Evolutionary conservation across 53 echinoderm and acorn worm species (phyloP).

Genomic region (Apostichopus leukothele): DNA sequence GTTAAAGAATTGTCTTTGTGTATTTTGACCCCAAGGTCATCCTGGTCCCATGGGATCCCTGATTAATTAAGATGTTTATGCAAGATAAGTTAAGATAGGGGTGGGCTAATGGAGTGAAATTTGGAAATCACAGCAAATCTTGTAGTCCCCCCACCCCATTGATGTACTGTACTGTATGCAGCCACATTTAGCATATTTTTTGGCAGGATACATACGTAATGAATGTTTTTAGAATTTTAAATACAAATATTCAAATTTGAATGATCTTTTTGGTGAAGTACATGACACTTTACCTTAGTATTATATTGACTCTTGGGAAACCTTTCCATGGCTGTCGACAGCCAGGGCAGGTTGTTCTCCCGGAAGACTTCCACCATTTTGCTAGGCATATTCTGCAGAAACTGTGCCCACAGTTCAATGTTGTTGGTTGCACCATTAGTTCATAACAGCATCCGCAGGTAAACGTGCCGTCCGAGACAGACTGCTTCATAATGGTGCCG

Average conservation of each 20-base stretch:
- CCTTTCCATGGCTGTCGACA: constrained; percentile 92
- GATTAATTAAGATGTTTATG: too few species aligned
- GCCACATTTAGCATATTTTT: too few species aligned
- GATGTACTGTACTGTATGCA: too few species aligned
- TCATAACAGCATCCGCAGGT: constrained; percentile 92
- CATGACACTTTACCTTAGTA: constrained; percentile 64
- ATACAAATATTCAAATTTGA: background rate
- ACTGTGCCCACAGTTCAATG: constrained; percentile 90
- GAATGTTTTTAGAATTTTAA: background rate
- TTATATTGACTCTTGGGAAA: constrained; percentile 89
- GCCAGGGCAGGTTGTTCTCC: constrained; percentile 78
- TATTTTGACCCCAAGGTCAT: too few species aligned
- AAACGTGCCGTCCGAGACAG: constrained; percentile 57
- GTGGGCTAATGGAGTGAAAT: too few species aligned
- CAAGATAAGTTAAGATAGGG: too few species aligned
- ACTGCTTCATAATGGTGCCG: constrained; percentile 28
- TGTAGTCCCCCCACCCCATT: too few species aligned
- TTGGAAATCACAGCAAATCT: too few species aligned
- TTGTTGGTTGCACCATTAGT: constrained; percentile 91
- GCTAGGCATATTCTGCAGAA: constrained; percentile 94
- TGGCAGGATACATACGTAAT: background rate
- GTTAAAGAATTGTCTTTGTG: too few species aligned
- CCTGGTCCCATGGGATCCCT: too few species aligned
- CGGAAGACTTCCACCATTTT: constrained; percentile 86
- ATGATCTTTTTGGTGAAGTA: background rate